phyloP scores from a whole-genome alignment of 2,113 vertebrate species.

The Rousettus leschenaultii region DNA sequence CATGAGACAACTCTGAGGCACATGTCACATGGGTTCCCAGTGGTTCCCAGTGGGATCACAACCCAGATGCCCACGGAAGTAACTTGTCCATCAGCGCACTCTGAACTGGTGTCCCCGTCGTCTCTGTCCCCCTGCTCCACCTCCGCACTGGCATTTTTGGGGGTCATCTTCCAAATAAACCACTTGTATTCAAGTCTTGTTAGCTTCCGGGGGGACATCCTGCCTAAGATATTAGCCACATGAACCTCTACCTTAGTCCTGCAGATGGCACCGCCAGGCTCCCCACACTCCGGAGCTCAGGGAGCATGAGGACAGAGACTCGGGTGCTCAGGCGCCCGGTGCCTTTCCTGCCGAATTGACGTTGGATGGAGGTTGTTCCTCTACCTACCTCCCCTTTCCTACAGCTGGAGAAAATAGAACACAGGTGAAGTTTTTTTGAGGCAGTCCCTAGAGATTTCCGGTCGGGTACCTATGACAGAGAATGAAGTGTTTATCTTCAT shows the following conservation, averaged over 20 bases:
- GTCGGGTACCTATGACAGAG: background rate
- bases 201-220: background rate
- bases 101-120: background rate
- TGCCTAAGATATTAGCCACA: background rate
- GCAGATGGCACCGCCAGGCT: too few relatives aligned
- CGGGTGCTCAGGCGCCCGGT: background rate
- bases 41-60: background rate
- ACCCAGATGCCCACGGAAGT: background rate
- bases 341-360: background rate
- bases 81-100: background rate
- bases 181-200: background rate
- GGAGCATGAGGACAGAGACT: rapidly evolving
- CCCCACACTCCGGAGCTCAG: background rate
- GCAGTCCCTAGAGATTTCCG: background rate
- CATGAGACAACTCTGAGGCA: too few relatives aligned
- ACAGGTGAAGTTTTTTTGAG: background rate
- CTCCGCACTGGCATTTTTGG: background rate
- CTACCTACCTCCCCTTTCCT: background rate
- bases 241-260: background rate
- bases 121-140: background rate
- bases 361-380: background rate
- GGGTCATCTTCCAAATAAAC: background rate
- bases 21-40: background rate
- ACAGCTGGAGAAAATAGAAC: background rate
- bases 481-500: conserved; percentile 48